A percentile compares a stretch with the other conserved stretches of the same genome.
These are phyloP conservation scores for Petaurus breviceps DNA, from an alignment of 2,113 vertebrate species.

Conservation along the genomic window DNA sequence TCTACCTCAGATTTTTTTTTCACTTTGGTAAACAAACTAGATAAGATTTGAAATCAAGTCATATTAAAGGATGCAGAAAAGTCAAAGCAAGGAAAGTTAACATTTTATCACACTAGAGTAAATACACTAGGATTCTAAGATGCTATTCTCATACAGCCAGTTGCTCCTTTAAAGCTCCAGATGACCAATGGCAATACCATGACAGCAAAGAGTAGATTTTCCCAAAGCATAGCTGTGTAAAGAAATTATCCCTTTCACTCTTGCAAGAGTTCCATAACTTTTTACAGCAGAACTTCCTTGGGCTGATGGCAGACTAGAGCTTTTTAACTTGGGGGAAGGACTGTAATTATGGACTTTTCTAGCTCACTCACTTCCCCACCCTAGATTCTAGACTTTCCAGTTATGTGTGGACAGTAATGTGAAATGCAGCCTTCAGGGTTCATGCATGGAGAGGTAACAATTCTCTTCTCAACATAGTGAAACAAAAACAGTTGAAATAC, in stretches of 20 bases:
- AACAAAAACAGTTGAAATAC: neutral
- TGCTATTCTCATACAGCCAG: neutral
- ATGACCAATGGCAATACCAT: neutral
- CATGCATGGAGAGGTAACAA: neutral
- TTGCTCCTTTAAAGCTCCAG: neutral
- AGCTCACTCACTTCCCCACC: neutral
- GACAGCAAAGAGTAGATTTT: neutral
- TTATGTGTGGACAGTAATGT: neutral
- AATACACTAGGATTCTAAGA: neutral
- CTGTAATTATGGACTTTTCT: neutral
- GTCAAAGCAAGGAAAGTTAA: neutral
- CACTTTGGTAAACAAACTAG: neutral
- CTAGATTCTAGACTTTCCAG: neutral
- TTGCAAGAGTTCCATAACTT: neutral
- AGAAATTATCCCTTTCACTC: neutral
- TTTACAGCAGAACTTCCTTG: neutral
- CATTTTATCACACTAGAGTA: neutral
- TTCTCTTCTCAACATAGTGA: neutral
- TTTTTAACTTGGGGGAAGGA: neutral
- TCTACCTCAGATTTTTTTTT: neutral
- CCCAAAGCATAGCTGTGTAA: neutral
- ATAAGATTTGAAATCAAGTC: neutral
- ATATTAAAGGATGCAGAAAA: neutral
- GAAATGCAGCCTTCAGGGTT: neutral
- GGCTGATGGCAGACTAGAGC: neutral